phyloP scores from a whole-genome alignment of 2,113 vertebrate genomes.

The Bambusicola thoracicus region DNA sequence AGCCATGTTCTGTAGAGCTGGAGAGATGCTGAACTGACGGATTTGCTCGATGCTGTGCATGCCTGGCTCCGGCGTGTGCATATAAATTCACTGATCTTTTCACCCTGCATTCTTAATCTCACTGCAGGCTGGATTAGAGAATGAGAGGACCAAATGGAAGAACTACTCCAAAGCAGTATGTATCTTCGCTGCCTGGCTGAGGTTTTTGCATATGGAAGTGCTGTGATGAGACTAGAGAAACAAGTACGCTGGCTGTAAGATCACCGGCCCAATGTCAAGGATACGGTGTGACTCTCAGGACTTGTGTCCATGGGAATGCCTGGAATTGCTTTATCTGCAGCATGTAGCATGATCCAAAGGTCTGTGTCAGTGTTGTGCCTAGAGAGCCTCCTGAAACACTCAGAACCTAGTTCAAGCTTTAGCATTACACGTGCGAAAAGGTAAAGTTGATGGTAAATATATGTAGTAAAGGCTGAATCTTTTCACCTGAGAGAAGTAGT shows the following conservation, averaged over 20 bases:
- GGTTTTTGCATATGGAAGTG: neutral
- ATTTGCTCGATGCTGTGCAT: neutral
- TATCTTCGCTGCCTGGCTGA: neutral
- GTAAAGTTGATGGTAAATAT: neutral
- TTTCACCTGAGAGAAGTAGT: too few species aligned
- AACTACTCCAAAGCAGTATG: conserved; percentile 76
- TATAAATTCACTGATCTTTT: neutral
- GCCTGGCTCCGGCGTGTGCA: neutral
- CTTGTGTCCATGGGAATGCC: neutral
- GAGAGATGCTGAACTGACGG: neutral
- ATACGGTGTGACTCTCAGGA: accelerated
- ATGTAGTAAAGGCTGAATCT: neutral
- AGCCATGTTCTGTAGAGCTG: neutral
- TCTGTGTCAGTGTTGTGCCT: accelerated
- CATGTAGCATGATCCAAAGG: neutral
- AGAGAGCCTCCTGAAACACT: neutral
- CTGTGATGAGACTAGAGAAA: neutral
- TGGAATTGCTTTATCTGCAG: neutral
- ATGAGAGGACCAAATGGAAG: conserved; percentile 82
- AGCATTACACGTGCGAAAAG: neutral
- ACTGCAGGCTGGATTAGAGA: conserved; percentile 70
- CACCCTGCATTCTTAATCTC: neutral
- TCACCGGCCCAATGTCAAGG: conserved; percentile 40
- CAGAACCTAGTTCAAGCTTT: neutral
- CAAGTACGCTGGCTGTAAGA: neutral